Conservation (phyloP, 2,888 invertebrate genomes). For the Fragum sueziense region DNA sequence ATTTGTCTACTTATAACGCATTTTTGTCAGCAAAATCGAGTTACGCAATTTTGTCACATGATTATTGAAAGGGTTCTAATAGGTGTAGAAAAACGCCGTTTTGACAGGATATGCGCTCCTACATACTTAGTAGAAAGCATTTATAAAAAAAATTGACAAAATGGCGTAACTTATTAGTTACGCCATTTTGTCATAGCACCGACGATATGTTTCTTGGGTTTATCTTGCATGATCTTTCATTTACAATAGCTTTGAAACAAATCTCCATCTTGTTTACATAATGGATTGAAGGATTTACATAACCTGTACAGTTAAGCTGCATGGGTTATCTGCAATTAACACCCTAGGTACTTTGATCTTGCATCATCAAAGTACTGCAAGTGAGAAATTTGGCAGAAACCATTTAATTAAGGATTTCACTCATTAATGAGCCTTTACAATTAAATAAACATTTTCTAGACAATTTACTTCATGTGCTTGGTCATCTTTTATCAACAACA, state of each 20-base stretch:
- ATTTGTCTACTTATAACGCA: no score
- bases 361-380: constrained; percentile 16
- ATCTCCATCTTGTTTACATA: not conserved
- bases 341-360: constrained; percentile 15
- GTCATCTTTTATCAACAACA: no score
- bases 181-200: no score
- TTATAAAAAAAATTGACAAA: no score
- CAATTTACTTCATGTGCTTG: no score
- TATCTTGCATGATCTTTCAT: not conserved
- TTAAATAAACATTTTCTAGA: not conserved
- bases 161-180: no score
- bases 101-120: no score
- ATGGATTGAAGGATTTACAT: not conserved
- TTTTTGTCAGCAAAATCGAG: no score
- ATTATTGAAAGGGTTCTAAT: no score
- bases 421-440: constrained; percentile 12
- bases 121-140: no score
- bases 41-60: no score
- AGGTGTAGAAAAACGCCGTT: no score
- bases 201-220: not conserved
- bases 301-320: not conserved
- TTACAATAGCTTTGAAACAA: not conserved
- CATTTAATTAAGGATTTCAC: constrained; percentile 4
- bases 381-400: constrained; percentile 13
- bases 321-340: constrained; percentile 12